Base-by-base conservation (phyloP, 2,888 invertebrate genomes). In the Acanthosepion pharaonis region DNA sequence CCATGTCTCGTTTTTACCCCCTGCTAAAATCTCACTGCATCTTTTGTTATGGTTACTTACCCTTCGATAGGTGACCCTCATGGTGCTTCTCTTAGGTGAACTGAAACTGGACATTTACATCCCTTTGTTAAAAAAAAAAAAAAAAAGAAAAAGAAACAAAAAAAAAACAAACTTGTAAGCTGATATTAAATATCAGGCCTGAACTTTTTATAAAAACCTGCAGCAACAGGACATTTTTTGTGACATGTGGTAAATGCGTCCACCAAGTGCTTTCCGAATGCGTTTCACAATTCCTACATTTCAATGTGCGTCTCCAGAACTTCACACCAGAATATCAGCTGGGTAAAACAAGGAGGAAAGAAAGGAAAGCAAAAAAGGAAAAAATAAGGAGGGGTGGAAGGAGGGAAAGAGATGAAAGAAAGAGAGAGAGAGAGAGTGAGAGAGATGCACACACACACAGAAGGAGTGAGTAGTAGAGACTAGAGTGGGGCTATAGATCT, bases 31-130 rank as follows among this genome's bases (percentile, higher is more conserved):
- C 59, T 59, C 20, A 59, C 20, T 59, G 20, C 23, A 59, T 59
- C 18, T 78, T 78, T 78, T 78, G 51, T 92, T 18, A 18, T 51
- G 51, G 5, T 92, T 93, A 93, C 93, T 93, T 93, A 93, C 93
- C 93, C 93, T 49, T 53, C 93, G 93, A 93, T 93, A 93, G 49
- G 93, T 93, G 93, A 93, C 93, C 93, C 93, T 93, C 93, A 93
- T 93, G 93, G 49, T 51, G 93, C 53, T 93, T 93, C 48, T 51
- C 51, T 93, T 93, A n/a, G 93, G 93, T 51, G 93, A 93, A 53
- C 49, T 51, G 93, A n/a, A 93, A 93, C n/a, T 93, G 93, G 93
- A 93, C 93, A 93, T 93, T 93, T 93, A 93, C 93, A 93, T 93
- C 93, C 93, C 53, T 53, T 93, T 49, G 93, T 93, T 78, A 11